These are phyloP conservation scores for Cyrtodaria siliqua DNA, from an alignment of 2,888 invertebrate species.

Conservation along the genomic window DNA sequence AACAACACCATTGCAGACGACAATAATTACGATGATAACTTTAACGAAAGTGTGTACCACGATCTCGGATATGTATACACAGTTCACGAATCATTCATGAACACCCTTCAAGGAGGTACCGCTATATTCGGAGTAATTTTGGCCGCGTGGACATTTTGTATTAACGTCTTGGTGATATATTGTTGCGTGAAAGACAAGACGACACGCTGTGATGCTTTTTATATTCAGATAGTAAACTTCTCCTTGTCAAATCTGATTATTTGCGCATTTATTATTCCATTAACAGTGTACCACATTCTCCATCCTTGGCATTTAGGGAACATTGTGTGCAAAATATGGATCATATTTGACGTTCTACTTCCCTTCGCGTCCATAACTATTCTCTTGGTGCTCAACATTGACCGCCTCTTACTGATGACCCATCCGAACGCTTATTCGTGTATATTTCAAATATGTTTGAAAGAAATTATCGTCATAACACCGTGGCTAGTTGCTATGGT, in stretches of 20 bases:
- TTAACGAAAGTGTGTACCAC: no score
- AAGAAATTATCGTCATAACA: slow-evolving; percentile 30
- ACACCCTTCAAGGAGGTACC: background rate
- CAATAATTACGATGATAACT: no score
- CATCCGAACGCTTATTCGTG: slow-evolving; percentile 34
- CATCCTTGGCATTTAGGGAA: slow-evolving; percentile 55
- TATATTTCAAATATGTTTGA: slow-evolving; percentile 46
- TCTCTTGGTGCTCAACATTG: slow-evolving; percentile 41
- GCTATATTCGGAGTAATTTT: slow-evolving; percentile 41
- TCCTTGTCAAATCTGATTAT: slow-evolving; percentile 38
- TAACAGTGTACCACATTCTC: slow-evolving; percentile 53
- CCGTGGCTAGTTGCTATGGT: slow-evolving; percentile 48
- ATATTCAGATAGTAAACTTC: slow-evolving; percentile 52
- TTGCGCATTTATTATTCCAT: slow-evolving; percentile 48
- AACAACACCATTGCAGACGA: no score
- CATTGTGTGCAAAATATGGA: slow-evolving; percentile 39
- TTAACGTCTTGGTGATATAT: slow-evolving; percentile 35
- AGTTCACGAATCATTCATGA: background rate
- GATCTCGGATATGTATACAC: no score
- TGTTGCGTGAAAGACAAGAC: slow-evolving; percentile 19
- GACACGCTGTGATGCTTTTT: slow-evolving; percentile 28
- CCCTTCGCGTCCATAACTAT: slow-evolving; percentile 52
- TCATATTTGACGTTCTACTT: slow-evolving; percentile 44
- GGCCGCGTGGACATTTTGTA: slow-evolving; percentile 26
- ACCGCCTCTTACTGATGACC: slow-evolving; percentile 36